Conservation (phyloP, 2,113 vertebrate species). For the Coturnix japonica region DNA sequence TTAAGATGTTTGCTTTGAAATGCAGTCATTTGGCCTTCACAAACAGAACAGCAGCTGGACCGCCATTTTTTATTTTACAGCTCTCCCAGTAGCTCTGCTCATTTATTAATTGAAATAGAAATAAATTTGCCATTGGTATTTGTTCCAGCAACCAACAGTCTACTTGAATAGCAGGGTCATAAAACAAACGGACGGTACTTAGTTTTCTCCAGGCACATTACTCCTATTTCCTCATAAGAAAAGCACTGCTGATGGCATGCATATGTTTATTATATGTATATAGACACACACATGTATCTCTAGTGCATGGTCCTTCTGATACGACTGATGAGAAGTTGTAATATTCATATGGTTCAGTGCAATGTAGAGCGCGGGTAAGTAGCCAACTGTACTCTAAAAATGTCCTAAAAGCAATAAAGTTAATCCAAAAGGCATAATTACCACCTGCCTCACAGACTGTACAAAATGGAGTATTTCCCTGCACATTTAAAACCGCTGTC, state of each 20-base stretch:
- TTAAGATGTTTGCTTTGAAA: neutral
- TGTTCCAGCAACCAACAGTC: neutral
- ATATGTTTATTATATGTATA: rapidly evolving
- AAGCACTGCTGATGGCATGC: neutral
- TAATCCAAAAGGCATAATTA: neutral
- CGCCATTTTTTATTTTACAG: neutral
- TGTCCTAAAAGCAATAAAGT: neutral
- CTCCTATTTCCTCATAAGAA: neutral
- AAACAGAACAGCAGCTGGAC: neutral
- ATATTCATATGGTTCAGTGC: rapidly evolving
- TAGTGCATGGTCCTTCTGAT: neutral
- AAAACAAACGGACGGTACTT: neutral
- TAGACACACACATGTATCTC: rapidly evolving
- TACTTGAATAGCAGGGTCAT: neutral
- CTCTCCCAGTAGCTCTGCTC: neutral
- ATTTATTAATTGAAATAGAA: neutral
- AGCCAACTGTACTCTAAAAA: neutral
- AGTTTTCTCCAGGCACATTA: neutral
- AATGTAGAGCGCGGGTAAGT: rapidly evolving
- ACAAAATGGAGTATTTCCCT: neutral
- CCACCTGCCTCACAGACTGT: rapidly evolving
- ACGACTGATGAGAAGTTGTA: rapidly evolving
- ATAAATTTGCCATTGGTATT: neutral
- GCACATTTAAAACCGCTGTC: neutral
- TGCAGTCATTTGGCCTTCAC: neutral